A percentile compares a stretch with the other conserved stretches of the same genome.
These are phyloP conservation scores for Trichomalopsis sarcophagae DNA, from an alignment of 1,140 invertebrate species.

Conservation along the genomic window DNA sequence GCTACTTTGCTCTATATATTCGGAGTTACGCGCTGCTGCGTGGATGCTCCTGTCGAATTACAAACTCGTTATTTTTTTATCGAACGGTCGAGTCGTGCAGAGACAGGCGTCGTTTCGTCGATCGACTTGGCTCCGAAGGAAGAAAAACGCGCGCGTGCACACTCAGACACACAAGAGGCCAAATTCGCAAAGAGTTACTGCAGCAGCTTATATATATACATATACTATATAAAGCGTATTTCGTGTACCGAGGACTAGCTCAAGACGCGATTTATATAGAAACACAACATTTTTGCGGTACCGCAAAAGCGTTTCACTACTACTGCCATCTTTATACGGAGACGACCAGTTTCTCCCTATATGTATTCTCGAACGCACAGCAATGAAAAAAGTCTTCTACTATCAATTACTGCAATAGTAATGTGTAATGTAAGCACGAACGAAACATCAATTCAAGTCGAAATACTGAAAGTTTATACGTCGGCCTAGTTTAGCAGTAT, in stretches of 20 bases:
- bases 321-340: not conserved
- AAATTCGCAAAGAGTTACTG: slow-evolving; percentile 19
- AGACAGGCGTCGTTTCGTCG: not conserved
- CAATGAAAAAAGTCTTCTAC: slow-evolving; percentile 32
- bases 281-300: not conserved
- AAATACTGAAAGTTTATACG: slow-evolving; percentile 39
- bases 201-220: slow-evolving; percentile 15
- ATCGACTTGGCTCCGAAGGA: slow-evolving; percentile 14
- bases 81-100: not conserved
- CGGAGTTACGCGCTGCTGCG: too few relatives aligned
- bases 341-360: not conserved
- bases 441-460: slow-evolving; percentile 1
- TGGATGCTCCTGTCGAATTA: too few relatives aligned
- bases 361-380: not conserved
- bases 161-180: not conserved
- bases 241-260: slow-evolving; percentile 22
- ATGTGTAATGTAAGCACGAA: slow-evolving; percentile 29
- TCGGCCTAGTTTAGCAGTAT: slow-evolving; percentile 1
- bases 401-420: not conserved
- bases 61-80: not conserved
- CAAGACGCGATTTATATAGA: slow-evolving; percentile 12
- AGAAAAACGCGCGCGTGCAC: not conserved
- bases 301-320: slow-evolving; percentile 7
- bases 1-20: not conserved
- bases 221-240: slow-evolving; percentile 10